Evolutionary conservation across 2,113 vertebrate genomes (phyloP), one percentile per base, ranked within the genome.

Genomic region (Rhombomys opimus): DNA sequence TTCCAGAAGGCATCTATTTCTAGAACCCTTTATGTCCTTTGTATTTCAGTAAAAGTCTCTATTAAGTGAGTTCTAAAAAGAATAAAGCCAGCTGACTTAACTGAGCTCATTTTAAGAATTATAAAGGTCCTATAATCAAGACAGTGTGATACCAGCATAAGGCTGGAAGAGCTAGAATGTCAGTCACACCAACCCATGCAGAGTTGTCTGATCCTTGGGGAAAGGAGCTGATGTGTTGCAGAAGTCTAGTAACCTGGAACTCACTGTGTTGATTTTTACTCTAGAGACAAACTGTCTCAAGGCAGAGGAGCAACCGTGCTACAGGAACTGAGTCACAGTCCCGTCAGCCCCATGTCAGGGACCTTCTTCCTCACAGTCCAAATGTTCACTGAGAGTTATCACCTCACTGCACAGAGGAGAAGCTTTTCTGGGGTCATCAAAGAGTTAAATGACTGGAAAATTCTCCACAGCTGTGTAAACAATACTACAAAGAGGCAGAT

Each of bases 1-100:
- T 68, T 70, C 35, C 59, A 96, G 68, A 68, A 46, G 63, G 18
- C 46, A 63, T 92, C 86, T 88, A 87, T 32, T 95, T 88, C 90
- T 72, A 82, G 32, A 95, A 82, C 70, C n/a, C n/a, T 73, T 38
- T 38, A 73, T 38, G n/a, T 38, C 72, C 72, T 73, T 75, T 41
- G 72, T 41, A 41, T 75, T 75, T 75, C n/a, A 11, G 72, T 75
- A 75, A 41, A 75, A 41, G 72, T 75, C 18, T 41, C n/a, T n/a
- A 73, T 73, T 20, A n/a, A 95, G 78, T 38, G 41, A 65, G 23
- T 88, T 72, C 89, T 63, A 41, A 84, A 89, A 95, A 82, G 20
- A 87, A 72, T 70, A 81, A 61, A 91, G 65, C 11, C 72, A 35
- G 81, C 81, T 25, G 27, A 80, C 27, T 65, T 73, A 38, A 13